Base-by-base conservation (phyloP, 1,140 invertebrate genomes). In the Habropoda laboriosa region DNA sequence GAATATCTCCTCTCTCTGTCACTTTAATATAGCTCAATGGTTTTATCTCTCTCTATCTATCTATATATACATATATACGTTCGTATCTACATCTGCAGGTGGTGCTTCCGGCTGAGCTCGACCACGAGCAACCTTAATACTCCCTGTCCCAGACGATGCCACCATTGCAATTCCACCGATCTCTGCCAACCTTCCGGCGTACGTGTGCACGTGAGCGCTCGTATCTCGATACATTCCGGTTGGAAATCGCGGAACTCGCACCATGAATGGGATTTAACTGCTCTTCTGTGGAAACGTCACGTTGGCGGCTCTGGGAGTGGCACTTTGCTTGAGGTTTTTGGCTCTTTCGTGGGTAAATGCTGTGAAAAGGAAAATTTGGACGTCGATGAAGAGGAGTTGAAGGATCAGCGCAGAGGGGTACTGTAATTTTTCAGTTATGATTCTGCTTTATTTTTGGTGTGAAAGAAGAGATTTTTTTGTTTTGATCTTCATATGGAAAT, bases 121-220 rank as follows among this genome's bases (percentile, higher is more conserved):
- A 60, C 70, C 70, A 18, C 70, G 40, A 47, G 8, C 53, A 3
- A 27, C 40, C 70, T 72, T 72, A 72, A 72, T 47, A 55, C 55
- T 45, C 35, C 7, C 10, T 53, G 40, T 30, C 16, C 21, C 27
- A 60, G 55, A 60, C 70, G 55, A 35, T 30, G 8, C 38, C 8
- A 18, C 27, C 21, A 1, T 40, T 18, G 30, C 53, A 32, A 58
- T 72, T 35, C 55, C 12, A 18, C 18, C 13, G 12, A 32, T 72
- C 27, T 40, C 32, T 7, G 3, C 7, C 13, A n/a, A 13, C 30
- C 32, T 38, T 45, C 24, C 32, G 21, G 21, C 2, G 45, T n/a
- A n/a, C 27, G 4, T 12, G 21, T 21, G 30, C 49, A 24, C 30
- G 21, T 30, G 30, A 18, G 16, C 10, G 10, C 2, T 0, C 7